Percentiles rank a stretch among this genome's conserved stretches.
Conservation (phyloP, 1,140 invertebrate genomes). For the Drosophila pseudoananassae region DNA sequence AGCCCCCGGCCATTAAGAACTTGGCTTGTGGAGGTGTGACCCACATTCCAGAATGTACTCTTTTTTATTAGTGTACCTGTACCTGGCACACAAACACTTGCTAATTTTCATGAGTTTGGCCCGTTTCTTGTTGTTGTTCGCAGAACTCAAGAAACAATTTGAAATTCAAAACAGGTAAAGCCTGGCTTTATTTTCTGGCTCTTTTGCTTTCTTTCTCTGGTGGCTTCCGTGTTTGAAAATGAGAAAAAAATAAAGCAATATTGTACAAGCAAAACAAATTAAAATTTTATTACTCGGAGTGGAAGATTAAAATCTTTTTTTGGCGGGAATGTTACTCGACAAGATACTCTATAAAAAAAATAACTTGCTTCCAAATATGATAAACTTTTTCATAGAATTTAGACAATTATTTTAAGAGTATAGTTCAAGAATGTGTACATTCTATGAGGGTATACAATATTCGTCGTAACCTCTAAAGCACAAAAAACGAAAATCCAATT, state of each 20-base stretch:
- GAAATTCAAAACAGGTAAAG: slow-evolving; percentile 64
- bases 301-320: slow-evolving; percentile 33
- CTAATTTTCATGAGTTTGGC: slow-evolving; percentile 25
- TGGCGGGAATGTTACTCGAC: slow-evolving; percentile 1
- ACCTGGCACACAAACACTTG: slow-evolving; percentile 26
- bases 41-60: slow-evolving; percentile 36
- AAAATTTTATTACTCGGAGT: slow-evolving; percentile 38
- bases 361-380: no score
- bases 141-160: slow-evolving; percentile 39
- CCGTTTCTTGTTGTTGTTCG: slow-evolving; percentile 16
- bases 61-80: slow-evolving; percentile 21
- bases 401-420: no score
- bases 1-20: not conserved
- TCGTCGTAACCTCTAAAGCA: not conserved
- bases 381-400: no score
- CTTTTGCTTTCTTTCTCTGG: slow-evolving; percentile 16
- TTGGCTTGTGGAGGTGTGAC: slow-evolving; percentile 19
- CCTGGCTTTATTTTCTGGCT: slow-evolving; percentile 16
- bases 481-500: not conserved
- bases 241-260: slow-evolving; percentile 20
- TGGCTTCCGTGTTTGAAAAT: slow-evolving; percentile 59
- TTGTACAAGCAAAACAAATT: slow-evolving; percentile 24
- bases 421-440: not conserved
- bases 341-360: slow-evolving; percentile 7
- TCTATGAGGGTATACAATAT: not conserved